phyloP scores from a whole-genome alignment of 2,797 vertebrate genomes.

The Tapera naevia region DNA sequence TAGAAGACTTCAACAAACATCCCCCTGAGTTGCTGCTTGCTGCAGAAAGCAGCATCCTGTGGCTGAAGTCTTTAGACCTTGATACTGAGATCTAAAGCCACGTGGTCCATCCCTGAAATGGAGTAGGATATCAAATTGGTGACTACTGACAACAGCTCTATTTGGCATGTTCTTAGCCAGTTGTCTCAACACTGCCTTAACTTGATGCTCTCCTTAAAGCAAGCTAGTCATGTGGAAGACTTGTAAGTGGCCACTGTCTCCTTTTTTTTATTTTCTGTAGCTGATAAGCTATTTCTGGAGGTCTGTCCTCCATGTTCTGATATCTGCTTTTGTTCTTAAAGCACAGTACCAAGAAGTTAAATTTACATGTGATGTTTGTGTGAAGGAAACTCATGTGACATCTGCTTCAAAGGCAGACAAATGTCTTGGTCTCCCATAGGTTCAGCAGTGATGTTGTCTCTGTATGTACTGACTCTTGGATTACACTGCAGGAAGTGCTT shows the following conservation, averaged over 20 bases:
- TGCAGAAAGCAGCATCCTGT: slow-evolving; percentile 13
- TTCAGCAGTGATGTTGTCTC: slow-evolving; percentile 65
- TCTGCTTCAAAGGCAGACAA: slow-evolving; percentile 54
- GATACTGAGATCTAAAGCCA: slow-evolving; percentile 9
- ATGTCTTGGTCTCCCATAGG: slow-evolving; percentile 56
- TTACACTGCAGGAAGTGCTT: slow-evolving; percentile 53
- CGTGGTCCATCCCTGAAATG: background rate
- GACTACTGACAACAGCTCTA: slow-evolving; percentile 58
- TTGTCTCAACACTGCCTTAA: slow-evolving; percentile 72
- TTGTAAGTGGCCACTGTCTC: slow-evolving; percentile 66
- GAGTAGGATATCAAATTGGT: slow-evolving; percentile 53
- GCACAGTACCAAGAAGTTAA: slow-evolving; percentile 62
- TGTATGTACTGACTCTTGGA: slow-evolving; percentile 49
- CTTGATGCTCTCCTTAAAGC: slow-evolving; percentile 59
- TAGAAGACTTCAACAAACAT: slow-evolving; percentile 17
- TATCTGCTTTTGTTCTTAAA: slow-evolving; percentile 65
- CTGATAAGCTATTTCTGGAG: slow-evolving; percentile 66
- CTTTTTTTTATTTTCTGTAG: slow-evolving; percentile 43
- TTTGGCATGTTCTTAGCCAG: slow-evolving; percentile 54
- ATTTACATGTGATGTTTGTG: slow-evolving; percentile 63
- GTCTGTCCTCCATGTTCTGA: slow-evolving; percentile 46
- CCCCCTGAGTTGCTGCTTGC: background rate
- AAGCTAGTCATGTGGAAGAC: slow-evolving; percentile 62
- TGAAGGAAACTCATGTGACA: slow-evolving; percentile 62
- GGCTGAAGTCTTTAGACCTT: slow-evolving; percentile 43